phyloP scores from a whole-genome alignment of 2,888 invertebrate species.

The Melinopterus prodromus region DNA sequence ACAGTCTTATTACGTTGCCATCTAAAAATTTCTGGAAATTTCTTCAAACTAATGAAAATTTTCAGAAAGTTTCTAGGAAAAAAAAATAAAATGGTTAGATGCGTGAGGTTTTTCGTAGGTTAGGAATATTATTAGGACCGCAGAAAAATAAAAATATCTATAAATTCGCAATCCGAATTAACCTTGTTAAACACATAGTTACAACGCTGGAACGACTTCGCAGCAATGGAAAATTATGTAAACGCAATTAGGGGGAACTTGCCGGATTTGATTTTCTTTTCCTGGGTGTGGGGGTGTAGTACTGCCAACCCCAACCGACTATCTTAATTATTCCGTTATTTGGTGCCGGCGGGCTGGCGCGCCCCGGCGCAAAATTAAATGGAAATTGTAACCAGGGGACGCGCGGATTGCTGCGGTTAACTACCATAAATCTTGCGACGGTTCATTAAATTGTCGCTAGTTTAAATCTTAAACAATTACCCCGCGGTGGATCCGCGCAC shows the following conservation, averaged over 20 bases:
- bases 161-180: neutral
- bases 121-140: neutral
- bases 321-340: neutral
- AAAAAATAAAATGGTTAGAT: too few species aligned
- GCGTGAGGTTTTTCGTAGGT: too few species aligned
- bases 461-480: slow-evolving; percentile 19
- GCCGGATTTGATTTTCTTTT: slow-evolving; percentile 4
- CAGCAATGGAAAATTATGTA: neutral
- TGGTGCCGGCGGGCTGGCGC: neutral
- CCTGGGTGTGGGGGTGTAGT: neutral
- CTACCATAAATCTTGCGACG: slow-evolving; percentile 16
- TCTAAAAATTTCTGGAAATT: too few species aligned
- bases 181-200: neutral
- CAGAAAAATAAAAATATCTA: neutral
- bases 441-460: slow-evolving; percentile 22
- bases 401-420: neutral
- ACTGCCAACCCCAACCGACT: neutral
- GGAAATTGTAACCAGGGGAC: slow-evolving; percentile 11
- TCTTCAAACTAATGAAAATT: too few species aligned
- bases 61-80: too few species aligned
- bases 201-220: neutral
- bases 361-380: neutral
- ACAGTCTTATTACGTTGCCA: too few species aligned
- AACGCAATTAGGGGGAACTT: neutral
- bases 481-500: neutral